phyloP scores from a whole-genome alignment of 1,140 invertebrate species.

The Drosophila subpulchrella region DNA sequence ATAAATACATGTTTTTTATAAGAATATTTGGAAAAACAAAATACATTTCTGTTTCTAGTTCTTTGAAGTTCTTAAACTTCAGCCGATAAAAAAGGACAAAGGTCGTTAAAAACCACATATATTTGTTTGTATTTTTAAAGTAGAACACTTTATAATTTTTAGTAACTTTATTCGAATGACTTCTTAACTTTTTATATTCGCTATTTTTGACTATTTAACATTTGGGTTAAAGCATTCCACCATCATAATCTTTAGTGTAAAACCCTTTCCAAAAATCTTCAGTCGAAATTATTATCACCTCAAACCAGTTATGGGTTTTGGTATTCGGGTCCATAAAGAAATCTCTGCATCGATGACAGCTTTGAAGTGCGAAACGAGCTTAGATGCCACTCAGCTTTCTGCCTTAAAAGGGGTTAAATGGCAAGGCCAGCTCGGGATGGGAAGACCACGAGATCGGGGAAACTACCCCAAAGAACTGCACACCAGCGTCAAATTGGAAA shows the following conservation, averaged over 20 bases:
- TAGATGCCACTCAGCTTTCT: conserved; percentile 62
- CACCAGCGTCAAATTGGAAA: conserved; percentile 81
- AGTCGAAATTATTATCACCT: background rate
- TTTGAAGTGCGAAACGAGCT: conserved; percentile 69
- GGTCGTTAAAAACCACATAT: too few species aligned
- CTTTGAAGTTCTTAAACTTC: too few species aligned
- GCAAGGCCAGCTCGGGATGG: background rate
- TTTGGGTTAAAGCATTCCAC: background rate
- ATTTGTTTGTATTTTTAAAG: too few species aligned
- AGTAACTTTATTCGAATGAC: too few species aligned
- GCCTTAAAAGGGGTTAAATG: conserved; percentile 67
- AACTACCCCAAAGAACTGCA: conserved; percentile 60
- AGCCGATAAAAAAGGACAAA: too few species aligned
- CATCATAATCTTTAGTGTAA: background rate
- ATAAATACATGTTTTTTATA: too few species aligned
- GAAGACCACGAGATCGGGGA: conserved; percentile 3
- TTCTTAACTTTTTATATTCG: too few species aligned
- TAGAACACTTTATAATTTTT: too few species aligned
- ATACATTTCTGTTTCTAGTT: too few species aligned
- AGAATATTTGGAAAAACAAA: too few species aligned
- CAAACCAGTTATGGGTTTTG: conserved; percentile 23
- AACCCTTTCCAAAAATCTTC: background rate
- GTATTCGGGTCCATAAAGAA: conserved; percentile 11
- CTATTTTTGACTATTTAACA: too few species aligned
- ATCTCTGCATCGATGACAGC: conserved; percentile 32